A percentile compares a stretch with the other conserved stretches of the same genome.
Conservation (phyloP, 2,113 vertebrate species). For the Melanerpes formicivorus region DNA sequence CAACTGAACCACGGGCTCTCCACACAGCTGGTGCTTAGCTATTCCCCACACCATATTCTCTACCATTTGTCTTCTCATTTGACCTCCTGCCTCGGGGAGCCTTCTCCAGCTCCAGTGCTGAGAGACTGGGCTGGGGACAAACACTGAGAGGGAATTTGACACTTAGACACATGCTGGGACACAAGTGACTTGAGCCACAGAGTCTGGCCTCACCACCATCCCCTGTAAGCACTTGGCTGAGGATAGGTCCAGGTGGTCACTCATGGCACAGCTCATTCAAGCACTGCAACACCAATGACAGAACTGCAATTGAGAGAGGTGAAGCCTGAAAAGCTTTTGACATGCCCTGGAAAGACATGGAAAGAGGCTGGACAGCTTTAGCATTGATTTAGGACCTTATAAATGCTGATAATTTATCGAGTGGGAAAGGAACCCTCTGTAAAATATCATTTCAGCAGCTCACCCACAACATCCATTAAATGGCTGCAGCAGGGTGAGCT, state of each 20-base stretch:
- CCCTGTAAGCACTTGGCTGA: accelerated
- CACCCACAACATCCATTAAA: background rate
- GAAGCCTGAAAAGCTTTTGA: background rate
- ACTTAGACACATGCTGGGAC: background rate
- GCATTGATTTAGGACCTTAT: background rate
- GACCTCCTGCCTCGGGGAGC: background rate
- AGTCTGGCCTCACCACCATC: no score
- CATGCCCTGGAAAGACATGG: background rate
- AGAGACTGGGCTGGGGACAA: no score
- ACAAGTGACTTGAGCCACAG: background rate
- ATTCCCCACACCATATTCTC: background rate
- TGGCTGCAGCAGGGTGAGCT: background rate
- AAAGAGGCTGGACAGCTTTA: background rate
- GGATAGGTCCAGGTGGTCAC: background rate
- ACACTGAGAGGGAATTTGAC: background rate
- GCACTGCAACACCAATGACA: background rate
- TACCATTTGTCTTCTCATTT: background rate
- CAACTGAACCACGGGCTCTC: accelerated
- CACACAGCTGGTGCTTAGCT: background rate
- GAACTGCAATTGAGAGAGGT: background rate
- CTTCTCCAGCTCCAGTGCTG: no score
- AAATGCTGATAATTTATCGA: background rate
- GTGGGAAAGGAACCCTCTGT: background rate
- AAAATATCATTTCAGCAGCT: background rate
- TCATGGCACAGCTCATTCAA: background rate